Evolutionary conservation across 2,113 vertebrate genomes (phyloP).

Genomic region (Pitta sordida): DNA sequence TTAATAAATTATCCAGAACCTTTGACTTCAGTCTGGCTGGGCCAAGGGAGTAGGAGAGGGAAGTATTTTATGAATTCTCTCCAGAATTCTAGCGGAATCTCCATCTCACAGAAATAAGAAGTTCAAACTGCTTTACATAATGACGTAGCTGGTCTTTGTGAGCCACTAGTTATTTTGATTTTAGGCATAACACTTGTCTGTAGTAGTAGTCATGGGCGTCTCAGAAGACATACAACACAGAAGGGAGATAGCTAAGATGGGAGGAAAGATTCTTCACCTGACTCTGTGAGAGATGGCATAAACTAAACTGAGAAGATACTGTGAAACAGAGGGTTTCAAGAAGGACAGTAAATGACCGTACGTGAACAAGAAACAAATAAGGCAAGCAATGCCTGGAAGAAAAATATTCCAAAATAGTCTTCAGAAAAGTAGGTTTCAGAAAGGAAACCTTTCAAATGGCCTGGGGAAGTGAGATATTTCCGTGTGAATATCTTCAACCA

Average conservation of each 20-base stretch:
- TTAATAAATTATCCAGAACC: background rate
- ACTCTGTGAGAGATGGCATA: accelerated
- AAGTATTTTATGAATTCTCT: background rate
- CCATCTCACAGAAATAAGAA: background rate
- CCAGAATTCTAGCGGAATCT: background rate
- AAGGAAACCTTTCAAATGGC: background rate
- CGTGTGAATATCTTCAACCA: background rate
- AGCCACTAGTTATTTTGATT: background rate
- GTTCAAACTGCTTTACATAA: background rate
- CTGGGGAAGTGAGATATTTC: background rate
- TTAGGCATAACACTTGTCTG: background rate
- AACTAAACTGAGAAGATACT: background rate
- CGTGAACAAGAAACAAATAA: background rate
- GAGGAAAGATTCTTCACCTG: background rate
- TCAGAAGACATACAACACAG: background rate
- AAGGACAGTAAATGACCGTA: background rate
- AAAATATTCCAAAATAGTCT: background rate
- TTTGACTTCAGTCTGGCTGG: background rate
- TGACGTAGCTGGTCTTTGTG: background rate
- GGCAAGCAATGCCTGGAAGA: background rate
- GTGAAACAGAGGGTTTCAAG: background rate
- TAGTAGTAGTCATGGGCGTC: background rate
- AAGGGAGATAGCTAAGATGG: background rate
- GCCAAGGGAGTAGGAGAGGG: background rate
- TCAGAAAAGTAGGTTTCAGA: background rate